Conservation (phyloP, 2,797 vertebrate species). For the Dermochelys coriacea region DNA sequence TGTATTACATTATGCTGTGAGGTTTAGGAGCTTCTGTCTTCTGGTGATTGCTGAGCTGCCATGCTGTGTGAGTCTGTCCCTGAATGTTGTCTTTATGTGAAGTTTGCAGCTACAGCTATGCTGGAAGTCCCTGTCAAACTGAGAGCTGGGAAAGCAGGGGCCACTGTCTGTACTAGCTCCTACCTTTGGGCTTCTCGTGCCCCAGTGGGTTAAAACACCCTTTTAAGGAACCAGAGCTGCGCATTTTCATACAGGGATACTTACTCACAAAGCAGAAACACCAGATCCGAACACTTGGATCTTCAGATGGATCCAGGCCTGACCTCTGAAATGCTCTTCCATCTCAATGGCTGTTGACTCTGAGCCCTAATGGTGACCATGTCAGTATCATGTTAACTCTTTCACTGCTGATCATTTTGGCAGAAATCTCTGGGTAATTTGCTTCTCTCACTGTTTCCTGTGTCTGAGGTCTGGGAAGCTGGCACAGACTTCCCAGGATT, state of each 20-base stretch:
- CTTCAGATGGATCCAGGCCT: background rate
- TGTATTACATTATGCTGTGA: background rate
- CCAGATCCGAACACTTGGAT: fast-evolving
- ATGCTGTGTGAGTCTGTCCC: background rate
- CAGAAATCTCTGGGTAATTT: background rate
- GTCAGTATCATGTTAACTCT: background rate
- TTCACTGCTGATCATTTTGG: background rate
- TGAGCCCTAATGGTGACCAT: background rate
- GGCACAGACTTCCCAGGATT: background rate
- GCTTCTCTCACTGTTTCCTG: background rate
- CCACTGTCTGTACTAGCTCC: fast-evolving
- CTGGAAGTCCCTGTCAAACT: background rate
- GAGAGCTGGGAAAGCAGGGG: background rate
- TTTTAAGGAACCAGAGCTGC: background rate
- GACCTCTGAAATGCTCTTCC: fast-evolving
- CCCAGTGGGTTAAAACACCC: fast-evolving
- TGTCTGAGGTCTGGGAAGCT: background rate
- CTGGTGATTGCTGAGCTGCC: background rate
- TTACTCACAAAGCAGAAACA: background rate
- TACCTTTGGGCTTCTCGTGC: background rate
- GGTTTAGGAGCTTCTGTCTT: background rate
- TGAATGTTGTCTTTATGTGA: background rate
- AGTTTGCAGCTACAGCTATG: background rate
- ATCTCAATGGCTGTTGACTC: background rate
- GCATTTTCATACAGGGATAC: background rate